Evolutionary conservation across 2,797 vertebrate species (phyloP).

Genomic region (Rhyacichthys aspro): DNA sequence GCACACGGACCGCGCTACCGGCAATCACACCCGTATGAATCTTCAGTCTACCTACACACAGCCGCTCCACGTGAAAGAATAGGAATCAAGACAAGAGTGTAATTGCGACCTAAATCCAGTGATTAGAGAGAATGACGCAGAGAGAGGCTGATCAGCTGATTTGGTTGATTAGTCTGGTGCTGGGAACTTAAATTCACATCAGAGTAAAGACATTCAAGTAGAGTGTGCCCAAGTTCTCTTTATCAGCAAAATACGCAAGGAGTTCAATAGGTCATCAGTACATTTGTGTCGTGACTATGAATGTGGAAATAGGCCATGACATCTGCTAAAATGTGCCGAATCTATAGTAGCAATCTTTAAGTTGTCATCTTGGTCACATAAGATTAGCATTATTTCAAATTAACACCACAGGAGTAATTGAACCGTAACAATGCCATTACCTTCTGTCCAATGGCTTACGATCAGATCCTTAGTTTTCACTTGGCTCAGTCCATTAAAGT

Average conservation of each 20-base stretch:
- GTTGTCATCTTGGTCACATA: too few relatives aligned
- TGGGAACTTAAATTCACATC: constrained; percentile 44
- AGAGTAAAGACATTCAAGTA: constrained; percentile 39
- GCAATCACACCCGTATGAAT: constrained; percentile 37
- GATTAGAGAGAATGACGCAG: constrained; percentile 45
- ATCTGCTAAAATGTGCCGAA: too few relatives aligned
- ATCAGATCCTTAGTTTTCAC: too few relatives aligned
- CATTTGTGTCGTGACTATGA: background rate
- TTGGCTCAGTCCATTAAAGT: too few relatives aligned
- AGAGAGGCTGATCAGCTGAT: constrained; percentile 63
- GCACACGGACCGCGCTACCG: background rate
- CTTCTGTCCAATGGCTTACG: too few relatives aligned
- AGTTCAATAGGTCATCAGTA: background rate
- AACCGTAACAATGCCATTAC: too few relatives aligned
- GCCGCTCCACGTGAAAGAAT: constrained; percentile 26
- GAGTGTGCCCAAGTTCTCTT: constrained; percentile 9
- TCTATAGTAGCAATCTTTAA: too few relatives aligned
- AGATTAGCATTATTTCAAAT: too few relatives aligned
- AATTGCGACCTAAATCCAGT: constrained; percentile 61
- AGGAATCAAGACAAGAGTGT: constrained; percentile 50
- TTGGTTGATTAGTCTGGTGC: constrained; percentile 57
- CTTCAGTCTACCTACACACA: constrained; percentile 15
- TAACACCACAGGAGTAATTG: too few relatives aligned
- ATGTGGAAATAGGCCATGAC: too few relatives aligned
- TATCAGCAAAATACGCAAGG: constrained; percentile 14